phyloP scores from a whole-genome alignment of 2,888 invertebrate genomes.

The Caenorhabditis zanzibari region DNA sequence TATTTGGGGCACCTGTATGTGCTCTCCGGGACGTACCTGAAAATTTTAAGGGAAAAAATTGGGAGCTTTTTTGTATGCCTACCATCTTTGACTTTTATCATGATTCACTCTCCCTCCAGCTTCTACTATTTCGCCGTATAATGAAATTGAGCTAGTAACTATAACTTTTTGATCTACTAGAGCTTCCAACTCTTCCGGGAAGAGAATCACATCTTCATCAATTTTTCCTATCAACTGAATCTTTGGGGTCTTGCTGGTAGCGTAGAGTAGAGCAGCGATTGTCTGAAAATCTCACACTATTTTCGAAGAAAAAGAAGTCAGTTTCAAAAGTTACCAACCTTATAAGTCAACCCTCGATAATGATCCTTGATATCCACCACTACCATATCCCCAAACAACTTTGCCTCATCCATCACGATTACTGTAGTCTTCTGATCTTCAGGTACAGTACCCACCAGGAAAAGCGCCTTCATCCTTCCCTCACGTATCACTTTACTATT shows the following conservation, averaged over 20 bases:
- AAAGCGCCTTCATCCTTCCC: slow-evolving; percentile 24
- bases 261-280: slow-evolving; percentile 9
- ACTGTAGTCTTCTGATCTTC: not conserved
- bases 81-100: not conserved
- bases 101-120: slow-evolving; percentile 2
- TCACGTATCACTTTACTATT: slow-evolving; percentile 2
- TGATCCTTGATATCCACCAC: slow-evolving; percentile 23
- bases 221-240: slow-evolving; percentile 41
- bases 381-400: slow-evolving; percentile 20
- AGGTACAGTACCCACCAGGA: slow-evolving; percentile 18
- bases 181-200: slow-evolving; percentile 11
- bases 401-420: slow-evolving; percentile 28
- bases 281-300: not conserved
- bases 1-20: not conserved
- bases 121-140: slow-evolving; percentile 8
- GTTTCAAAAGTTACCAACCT: no score
- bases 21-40: not conserved
- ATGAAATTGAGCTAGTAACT: not conserved
- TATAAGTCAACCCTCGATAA: slow-evolving; percentile 20
- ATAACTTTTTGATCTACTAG: not conserved
- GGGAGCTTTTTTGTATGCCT: no score
- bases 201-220: slow-evolving; percentile 40
- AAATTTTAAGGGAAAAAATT: not conserved
- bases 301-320: not conserved
- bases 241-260: not conserved